Conservation (phyloP, 2,797 vertebrate genomes). For the Spinus pinus region DNA sequence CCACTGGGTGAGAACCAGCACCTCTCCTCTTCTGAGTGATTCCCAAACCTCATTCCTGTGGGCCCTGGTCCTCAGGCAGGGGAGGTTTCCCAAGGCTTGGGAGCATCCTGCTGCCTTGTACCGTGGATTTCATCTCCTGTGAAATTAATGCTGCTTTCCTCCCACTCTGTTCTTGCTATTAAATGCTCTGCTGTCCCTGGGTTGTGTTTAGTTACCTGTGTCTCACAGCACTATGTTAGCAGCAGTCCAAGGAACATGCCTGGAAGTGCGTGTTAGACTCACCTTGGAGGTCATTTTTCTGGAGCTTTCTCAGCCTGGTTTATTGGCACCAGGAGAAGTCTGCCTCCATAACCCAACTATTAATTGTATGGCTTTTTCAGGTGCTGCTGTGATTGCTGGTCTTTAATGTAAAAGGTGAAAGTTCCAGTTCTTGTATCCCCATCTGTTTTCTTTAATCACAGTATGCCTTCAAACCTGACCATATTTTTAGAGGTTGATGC, state of each 20-base stretch:
- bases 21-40: background rate
- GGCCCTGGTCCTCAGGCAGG: fast-evolving
- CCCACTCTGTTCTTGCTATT: background rate
- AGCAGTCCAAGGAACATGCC: background rate
- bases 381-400: background rate
- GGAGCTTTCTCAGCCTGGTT: background rate
- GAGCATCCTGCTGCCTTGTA: fast-evolving
- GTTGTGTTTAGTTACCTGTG: background rate
- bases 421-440: background rate
- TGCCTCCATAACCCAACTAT: background rate
- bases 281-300: background rate
- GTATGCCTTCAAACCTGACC: fast-evolving
- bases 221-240: background rate
- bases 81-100: background rate
- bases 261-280: background rate
- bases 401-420: background rate
- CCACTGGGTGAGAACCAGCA: background rate
- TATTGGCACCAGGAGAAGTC: background rate
- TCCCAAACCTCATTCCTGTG: fast-evolving
- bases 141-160: background rate
- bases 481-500: background rate
- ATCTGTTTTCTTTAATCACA: background rate
- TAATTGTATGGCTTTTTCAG: background rate
- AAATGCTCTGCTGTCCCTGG: background rate
- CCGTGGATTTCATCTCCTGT: background rate